phyloP scores from a whole-genome alignment of 2,888 invertebrate species.

The Hesperia comma region DNA sequence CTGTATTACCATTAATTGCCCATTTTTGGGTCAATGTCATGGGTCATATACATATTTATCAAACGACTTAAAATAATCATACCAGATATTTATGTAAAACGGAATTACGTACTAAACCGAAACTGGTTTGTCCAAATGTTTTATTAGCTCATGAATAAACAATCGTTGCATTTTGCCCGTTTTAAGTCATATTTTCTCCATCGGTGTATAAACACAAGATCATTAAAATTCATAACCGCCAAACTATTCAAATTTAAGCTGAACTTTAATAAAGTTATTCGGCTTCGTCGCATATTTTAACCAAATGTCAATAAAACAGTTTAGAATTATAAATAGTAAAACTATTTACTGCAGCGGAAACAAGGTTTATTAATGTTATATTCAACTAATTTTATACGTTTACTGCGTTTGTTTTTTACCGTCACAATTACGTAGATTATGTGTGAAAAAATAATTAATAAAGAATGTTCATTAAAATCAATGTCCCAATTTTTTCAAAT shows the following conservation, averaged over 20 bases:
- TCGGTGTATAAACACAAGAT: slow-evolving; percentile 6
- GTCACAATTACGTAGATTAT: no score
- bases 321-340: slow-evolving; percentile 24
- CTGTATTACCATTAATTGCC: not conserved
- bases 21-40: slow-evolving; percentile 7
- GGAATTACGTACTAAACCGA: slow-evolving; percentile 13
- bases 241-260: slow-evolving; percentile 22
- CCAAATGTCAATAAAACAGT: slow-evolving; percentile 27
- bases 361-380: slow-evolving; percentile 9
- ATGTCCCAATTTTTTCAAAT: slow-evolving; percentile 16
- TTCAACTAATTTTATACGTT: slow-evolving; percentile 3
- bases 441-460: no score
- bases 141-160: slow-evolving; percentile 22
- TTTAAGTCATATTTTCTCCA: slow-evolving; percentile 17
- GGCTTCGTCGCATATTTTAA: slow-evolving; percentile 18
- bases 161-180: slow-evolving; percentile 7
- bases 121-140: slow-evolving; percentile 10
- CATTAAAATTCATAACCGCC: slow-evolving; percentile 24
- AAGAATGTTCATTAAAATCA: no score
- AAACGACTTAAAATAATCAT: slow-evolving; percentile 1
- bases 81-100: slow-evolving; percentile 15
- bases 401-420: not conserved
- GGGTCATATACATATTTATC: not conserved
- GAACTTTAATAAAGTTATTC: slow-evolving; percentile 23
- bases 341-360: slow-evolving; percentile 19